Percentiles rank a stretch among this genome's conserved stretches.
Evolutionary conservation across 2,113 vertebrate species (phyloP).

Genomic region (Manacus vitellinus): DNA sequence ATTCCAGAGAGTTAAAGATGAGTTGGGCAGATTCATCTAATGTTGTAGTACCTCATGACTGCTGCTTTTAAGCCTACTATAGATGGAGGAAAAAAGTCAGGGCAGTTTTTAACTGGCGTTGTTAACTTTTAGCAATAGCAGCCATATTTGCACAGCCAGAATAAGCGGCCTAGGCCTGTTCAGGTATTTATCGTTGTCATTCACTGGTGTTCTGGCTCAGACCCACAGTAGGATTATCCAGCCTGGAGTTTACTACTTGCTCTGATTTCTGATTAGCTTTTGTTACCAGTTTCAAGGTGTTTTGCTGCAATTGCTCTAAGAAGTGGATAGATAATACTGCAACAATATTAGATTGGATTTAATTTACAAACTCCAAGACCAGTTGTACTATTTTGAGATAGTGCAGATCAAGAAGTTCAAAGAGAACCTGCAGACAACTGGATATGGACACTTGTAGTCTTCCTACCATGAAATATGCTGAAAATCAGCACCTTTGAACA

Average conservation of each 20-base stretch:
- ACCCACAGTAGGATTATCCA: neutral
- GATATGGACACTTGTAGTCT: neutral
- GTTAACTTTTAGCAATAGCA: neutral
- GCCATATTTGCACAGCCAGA: neutral
- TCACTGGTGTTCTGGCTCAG: neutral
- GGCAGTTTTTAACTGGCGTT: neutral
- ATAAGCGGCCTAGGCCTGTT: neutral
- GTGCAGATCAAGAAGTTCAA: neutral
- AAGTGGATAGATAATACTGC: neutral
- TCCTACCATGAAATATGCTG: neutral
- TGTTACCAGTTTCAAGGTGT: neutral
- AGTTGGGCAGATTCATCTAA: neutral
- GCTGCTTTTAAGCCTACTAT: neutral
- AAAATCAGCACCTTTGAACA: neutral
- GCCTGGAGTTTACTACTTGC: neutral
- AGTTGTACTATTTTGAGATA: neutral
- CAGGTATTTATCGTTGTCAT: neutral
- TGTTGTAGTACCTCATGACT: neutral
- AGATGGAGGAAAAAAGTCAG: neutral
- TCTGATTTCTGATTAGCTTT: neutral
- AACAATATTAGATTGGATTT: neutral
- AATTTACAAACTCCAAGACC: neutral
- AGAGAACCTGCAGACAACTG: neutral
- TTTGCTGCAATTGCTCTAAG: neutral
- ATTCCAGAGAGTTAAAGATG: neutral